Percentiles rank a stretch among this genome's conserved stretches.
These are phyloP conservation scores for Octodonta nipae DNA, from an alignment of 2,888 invertebrate genomes.

Conservation along the genomic window DNA sequence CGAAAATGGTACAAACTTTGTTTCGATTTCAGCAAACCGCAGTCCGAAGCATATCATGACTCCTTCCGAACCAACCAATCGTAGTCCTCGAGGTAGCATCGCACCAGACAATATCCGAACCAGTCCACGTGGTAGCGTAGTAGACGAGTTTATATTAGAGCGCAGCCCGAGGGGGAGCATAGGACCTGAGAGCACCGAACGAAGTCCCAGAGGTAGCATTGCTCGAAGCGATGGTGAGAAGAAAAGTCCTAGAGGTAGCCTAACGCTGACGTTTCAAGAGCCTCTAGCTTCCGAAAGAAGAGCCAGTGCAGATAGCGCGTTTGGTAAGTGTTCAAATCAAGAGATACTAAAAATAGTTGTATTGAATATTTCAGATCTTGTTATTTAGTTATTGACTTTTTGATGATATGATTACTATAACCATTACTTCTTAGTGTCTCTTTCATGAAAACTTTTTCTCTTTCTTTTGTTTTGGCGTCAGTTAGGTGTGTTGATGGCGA, in stretches of 20 bases:
- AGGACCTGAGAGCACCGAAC: conserved; percentile 40
- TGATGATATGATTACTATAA: too few species aligned
- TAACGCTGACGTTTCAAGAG: conserved; percentile 49
- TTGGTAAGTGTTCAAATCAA: conserved; percentile 38
- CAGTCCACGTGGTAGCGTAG: conserved; percentile 47
- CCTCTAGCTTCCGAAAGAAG: conserved; percentile 44
- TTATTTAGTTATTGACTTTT: too few species aligned
- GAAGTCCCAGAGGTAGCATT: conserved; percentile 50
- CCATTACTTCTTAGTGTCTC: too few species aligned
- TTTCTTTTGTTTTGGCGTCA: too few species aligned
- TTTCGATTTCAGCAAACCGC: conserved; percentile 31
- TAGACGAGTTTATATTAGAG: conserved; percentile 23
- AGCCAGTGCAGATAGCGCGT: conserved; percentile 45
- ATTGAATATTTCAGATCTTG: too few species aligned
- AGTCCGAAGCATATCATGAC: conserved; percentile 48
- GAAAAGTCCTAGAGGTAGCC: conserved; percentile 45
- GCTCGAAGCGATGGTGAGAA: conserved; percentile 41
- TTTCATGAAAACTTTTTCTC: too few species aligned
- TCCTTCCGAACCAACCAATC: conserved; percentile 35
- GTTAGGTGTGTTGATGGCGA: too few species aligned
- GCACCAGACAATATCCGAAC: conserved; percentile 41
- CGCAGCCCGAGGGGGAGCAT: conserved; percentile 46
- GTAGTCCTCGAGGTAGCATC: conserved; percentile 39
- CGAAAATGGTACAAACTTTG: too few species aligned
- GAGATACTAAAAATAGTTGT: too few species aligned